These are phyloP conservation scores for Polymixis flavicincta DNA, from an alignment of 2,888 invertebrate species.

Conservation along the genomic window DNA sequence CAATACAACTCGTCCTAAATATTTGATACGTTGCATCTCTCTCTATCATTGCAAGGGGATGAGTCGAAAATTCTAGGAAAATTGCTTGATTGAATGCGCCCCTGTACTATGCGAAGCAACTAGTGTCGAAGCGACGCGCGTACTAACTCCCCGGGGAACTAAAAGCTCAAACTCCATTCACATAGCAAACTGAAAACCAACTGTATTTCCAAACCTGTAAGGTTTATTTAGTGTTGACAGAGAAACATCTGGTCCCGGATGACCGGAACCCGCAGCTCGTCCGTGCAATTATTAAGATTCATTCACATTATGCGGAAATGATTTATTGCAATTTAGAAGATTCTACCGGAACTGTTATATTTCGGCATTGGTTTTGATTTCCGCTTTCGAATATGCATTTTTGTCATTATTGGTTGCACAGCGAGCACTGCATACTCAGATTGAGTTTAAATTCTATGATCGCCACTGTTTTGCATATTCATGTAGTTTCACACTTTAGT, in stretches of 20 bases:
- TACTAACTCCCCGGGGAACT: conserved; percentile 18
- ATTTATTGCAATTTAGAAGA: conserved; percentile 34
- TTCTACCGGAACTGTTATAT: conserved; percentile 4
- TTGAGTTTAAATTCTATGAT: neutral
- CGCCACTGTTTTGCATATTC: neutral
- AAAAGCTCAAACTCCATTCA: conserved; percentile 50
- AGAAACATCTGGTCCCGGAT: conserved; percentile 37
- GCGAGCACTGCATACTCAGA: too few relatives aligned
- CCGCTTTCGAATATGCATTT: neutral
- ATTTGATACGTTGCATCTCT: conserved; percentile 38
- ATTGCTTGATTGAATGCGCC: conserved; percentile 42
- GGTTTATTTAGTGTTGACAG: conserved; percentile 27
- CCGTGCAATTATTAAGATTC: conserved; percentile 57
- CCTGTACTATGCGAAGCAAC: conserved; percentile 63
- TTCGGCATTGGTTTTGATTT: neutral
- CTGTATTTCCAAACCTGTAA: conserved; percentile 36
- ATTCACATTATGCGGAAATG: conserved; percentile 42
- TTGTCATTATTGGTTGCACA: neutral
- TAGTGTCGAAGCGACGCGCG: conserved; percentile 46
- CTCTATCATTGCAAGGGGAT: conserved; percentile 24
- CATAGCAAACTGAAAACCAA: conserved; percentile 27
- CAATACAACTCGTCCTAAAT: conserved; percentile 28
- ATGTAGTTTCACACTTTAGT: too few relatives aligned
- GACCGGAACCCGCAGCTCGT: conserved; percentile 32
- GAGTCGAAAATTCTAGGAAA: conserved; percentile 49